A percentile compares a stretch with the other conserved stretches of the same genome.
These are phyloP conservation scores for Hyalella azteca DNA, from an alignment of 2,888 invertebrate genomes.

Conservation along the genomic window DNA sequence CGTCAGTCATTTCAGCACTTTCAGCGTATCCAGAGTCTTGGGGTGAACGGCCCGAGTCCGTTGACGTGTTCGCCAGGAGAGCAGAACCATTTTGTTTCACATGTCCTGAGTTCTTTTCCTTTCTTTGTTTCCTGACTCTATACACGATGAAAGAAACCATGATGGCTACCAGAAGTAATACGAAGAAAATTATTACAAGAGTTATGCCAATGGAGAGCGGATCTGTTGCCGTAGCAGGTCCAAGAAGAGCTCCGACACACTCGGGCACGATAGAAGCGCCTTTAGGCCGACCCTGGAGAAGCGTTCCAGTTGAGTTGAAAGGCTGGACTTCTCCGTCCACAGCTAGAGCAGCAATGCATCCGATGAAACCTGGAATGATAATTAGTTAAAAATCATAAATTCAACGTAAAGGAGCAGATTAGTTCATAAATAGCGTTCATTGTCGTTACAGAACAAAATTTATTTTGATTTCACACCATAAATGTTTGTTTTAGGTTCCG, in stretches of 20 bases:
- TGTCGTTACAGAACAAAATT: background rate
- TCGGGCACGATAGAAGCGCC: slow-evolving; percentile 75
- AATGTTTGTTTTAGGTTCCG: background rate
- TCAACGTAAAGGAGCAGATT: background rate
- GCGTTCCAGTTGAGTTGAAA: slow-evolving; percentile 79
- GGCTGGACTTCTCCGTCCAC: slow-evolving; percentile 89
- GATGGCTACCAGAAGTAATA: slow-evolving; percentile 85
- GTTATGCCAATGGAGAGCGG: slow-evolving; percentile 92
- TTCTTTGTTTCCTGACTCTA: slow-evolving; percentile 82
- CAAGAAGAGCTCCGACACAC: slow-evolving; percentile 77
- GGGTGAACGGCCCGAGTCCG: slow-evolving; percentile 55
- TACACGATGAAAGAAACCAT: slow-evolving; percentile 91
- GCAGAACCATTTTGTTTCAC: slow-evolving; percentile 57
- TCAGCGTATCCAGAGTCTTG: slow-evolving; percentile 59
- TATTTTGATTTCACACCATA: background rate
- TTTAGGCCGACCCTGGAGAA: slow-evolving; percentile 61
- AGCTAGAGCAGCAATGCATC: slow-evolving; percentile 87
- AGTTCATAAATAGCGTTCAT: background rate
- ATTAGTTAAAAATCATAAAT: background rate
- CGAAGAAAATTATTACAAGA: slow-evolving; percentile 91
- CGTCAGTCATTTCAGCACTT: slow-evolving; percentile 61
- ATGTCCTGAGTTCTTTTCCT: slow-evolving; percentile 75
- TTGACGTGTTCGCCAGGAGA: slow-evolving; percentile 62
- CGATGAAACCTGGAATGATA: slow-evolving; percentile 73
- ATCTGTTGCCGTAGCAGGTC: slow-evolving; percentile 79